Evolutionary conservation across 2,797 vertebrate species (phyloP).

Genomic region (Mus minutoides): DNA sequence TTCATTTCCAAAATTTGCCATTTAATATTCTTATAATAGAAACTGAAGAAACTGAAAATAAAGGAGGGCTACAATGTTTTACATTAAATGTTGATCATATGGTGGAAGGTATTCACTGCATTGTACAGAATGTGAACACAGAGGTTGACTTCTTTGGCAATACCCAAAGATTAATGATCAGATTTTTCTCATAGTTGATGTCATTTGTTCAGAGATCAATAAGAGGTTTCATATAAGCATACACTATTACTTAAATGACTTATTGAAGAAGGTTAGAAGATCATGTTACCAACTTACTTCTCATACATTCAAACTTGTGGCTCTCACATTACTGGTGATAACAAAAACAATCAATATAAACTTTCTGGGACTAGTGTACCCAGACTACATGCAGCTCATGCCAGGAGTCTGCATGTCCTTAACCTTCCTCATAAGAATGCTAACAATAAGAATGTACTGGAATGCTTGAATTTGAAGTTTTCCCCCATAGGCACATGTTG

Average conservation of each 20-base stretch:
- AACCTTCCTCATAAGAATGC: not conserved
- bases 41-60: not conserved
- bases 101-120: not conserved
- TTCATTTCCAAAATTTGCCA: not conserved
- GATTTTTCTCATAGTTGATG: slow-evolving; percentile 35
- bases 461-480: no score
- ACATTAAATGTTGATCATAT: not conserved
- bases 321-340: not conserved
- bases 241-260: slow-evolving; percentile 30
- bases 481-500: not conserved
- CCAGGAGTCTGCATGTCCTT: not conserved
- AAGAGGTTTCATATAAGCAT: slow-evolving; percentile 9
- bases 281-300: slow-evolving; percentile 23
- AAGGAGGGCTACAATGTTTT: not conserved
- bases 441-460: not conserved
- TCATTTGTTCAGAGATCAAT: slow-evolving; percentile 44
- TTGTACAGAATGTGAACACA: not conserved
- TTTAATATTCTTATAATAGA: not conserved
- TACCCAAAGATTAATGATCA: not conserved
- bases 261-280: not conserved
- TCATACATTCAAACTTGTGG: slow-evolving; percentile 8
- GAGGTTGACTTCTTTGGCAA: slow-evolving; percentile 19
- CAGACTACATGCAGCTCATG: not conserved
- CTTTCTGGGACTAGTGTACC: not conserved
- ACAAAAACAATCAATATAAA: not conserved